Evolutionary conservation across 1,140 invertebrate genomes (phyloP).

Genomic region (Pogonomyrmex barbatus): DNA sequence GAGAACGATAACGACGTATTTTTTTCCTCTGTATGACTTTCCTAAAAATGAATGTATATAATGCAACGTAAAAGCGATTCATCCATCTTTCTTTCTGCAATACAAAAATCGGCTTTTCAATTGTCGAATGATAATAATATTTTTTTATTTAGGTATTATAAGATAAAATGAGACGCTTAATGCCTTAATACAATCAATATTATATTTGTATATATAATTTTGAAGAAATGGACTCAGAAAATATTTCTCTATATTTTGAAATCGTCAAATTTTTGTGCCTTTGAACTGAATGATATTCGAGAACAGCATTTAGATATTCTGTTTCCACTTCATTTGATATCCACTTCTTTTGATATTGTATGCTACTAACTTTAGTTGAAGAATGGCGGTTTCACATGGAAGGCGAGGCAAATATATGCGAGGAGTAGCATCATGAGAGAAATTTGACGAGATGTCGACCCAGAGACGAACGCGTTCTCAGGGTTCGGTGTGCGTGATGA

Average conservation of each 20-base stretch:
- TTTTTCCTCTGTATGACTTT: not conserved
- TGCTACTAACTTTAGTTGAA: constrained; percentile 1
- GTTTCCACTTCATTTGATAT: not conserved
- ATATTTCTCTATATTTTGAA: not conserved
- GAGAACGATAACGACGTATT: constrained; percentile 30
- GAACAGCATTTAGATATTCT: not conserved
- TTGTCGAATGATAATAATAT: not conserved
- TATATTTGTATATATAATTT: not conserved
- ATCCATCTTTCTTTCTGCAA: not conserved
- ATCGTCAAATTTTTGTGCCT: not conserved
- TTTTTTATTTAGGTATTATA: not conserved
- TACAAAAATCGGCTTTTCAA: not conserved
- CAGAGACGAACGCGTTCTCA: constrained; percentile 59
- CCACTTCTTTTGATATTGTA: not conserved
- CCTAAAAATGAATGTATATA: not conserved
- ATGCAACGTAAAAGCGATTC: not conserved
- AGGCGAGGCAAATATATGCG: constrained; percentile 23
- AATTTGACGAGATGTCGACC: constrained; percentile 32
- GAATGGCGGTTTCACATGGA: constrained; percentile 21
- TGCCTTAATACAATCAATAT: not conserved
- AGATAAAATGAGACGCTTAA: not conserved
- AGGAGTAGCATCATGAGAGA: constrained; percentile 43
- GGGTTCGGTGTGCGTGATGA: constrained; percentile 40
- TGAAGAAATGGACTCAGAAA: not conserved
- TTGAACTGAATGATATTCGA: not conserved